Conservation (phyloP, 2,113 vertebrate genomes). For the Sander lucioperca region DNA sequence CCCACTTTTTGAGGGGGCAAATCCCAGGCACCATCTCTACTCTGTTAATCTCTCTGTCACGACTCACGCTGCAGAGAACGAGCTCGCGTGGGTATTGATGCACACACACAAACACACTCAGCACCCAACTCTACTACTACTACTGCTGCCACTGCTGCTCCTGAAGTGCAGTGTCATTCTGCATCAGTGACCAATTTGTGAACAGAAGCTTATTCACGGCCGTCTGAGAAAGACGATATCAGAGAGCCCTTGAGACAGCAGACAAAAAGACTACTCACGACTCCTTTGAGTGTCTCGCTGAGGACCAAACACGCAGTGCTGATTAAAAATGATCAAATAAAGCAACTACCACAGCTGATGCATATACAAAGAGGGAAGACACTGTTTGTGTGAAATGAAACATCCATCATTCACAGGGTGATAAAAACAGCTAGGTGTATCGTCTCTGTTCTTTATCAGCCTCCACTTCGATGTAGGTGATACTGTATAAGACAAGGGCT, state of each 20-base stretch:
- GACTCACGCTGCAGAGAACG: slow-evolving; percentile 66
- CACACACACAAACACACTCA: slow-evolving; percentile 3
- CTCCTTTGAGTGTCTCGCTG: slow-evolving; percentile 36
- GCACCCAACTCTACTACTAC: slow-evolving; percentile 17
- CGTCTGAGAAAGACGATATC: slow-evolving; percentile 54
- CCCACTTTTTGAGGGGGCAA: background rate
- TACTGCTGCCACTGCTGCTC: slow-evolving; percentile 12
- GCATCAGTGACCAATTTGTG: slow-evolving; percentile 51
- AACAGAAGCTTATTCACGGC: slow-evolving; percentile 46
- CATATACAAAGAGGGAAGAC: background rate
- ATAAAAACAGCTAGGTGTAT: slow-evolving; percentile 1
- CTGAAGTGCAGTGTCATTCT: slow-evolving; percentile 43
- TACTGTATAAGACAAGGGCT: slow-evolving; percentile 1
- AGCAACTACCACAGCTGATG: background rate
- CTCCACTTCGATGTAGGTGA: slow-evolving; percentile 4
- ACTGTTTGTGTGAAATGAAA: background rate
- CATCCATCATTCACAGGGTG: slow-evolving; percentile 3
- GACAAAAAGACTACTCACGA: slow-evolving; percentile 37
- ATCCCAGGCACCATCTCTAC: slow-evolving; percentile 17
- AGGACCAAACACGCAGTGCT: slow-evolving; percentile 13
- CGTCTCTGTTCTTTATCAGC: background rate
- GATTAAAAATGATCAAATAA: slow-evolving; percentile 35
- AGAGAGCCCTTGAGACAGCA: slow-evolving; percentile 47
- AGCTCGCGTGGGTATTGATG: slow-evolving; percentile 25
- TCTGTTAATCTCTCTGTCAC: slow-evolving; percentile 58